Base-by-base conservation (phyloP, 2,888 invertebrate species). In the Electrophaes corylata region DNA sequence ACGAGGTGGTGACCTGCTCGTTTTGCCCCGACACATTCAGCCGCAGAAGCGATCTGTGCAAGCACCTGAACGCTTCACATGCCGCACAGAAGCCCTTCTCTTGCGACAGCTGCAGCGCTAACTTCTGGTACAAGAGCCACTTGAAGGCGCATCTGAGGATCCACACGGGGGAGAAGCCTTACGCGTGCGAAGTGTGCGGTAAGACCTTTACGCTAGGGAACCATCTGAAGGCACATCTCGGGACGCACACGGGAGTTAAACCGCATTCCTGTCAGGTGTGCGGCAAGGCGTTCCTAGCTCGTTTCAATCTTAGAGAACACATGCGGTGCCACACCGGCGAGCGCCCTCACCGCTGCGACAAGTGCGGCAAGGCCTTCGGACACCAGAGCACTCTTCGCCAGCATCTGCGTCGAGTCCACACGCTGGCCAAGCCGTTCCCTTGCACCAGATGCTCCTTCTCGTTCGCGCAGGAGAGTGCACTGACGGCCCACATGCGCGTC, bases 171-270 rank as follows among this genome's bases (percentile, higher is more conserved):
- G 45, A 46, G 4, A 61, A 58, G 6, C 61, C 61, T 0, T 61
- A 44, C n/a, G 47, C 52, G 0, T 64, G 64, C 12, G 60, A 64
- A 39, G 16, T 58, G 4, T 64, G 64, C 16, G 61, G 58, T 0
- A 61, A 56, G 12, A 50, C 43, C 0, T 64, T 60, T 23, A 47
- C 61, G 0, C 33, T 43, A 4, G 31, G 49, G 3, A 58, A 46
- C 16, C 56, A 60, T 5, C 16, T 64, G 6, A 64, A 61, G n/a
- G 45, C 57, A 2, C 45, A 45, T n/a, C 45, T 45, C 18, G 45
- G 45, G 3, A 45, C 45, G 6, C 64, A 64, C 11, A 48, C 55
- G 0, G 61, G 61, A 0, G 35, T 45, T 0, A 60, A 64, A 12
- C 64, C 53, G 3, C 40, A 58, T 3, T 20, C 48, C 5, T 64